Evolutionary conservation across 2,888 invertebrate species (phyloP).

Genomic region (Crioceris asparagi): DNA sequence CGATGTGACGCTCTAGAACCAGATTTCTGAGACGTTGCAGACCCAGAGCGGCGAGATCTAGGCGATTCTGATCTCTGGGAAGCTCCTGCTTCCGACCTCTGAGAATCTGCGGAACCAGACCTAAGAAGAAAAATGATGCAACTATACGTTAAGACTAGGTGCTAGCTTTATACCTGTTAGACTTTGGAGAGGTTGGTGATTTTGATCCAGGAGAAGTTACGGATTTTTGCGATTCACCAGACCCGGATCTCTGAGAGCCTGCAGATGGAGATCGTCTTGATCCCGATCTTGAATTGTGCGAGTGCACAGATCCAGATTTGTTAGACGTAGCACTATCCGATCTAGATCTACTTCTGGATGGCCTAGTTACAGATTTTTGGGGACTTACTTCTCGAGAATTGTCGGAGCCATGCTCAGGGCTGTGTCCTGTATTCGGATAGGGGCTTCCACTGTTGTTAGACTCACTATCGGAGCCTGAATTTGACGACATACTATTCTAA

Average conservation of each 20-base stretch:
- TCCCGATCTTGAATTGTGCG: constrained; percentile 19
- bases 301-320: constrained; percentile 23
- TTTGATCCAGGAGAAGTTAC: constrained; percentile 26
- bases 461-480: not conserved
- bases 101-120: constrained; percentile 30
- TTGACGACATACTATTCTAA: not conserved
- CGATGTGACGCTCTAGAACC: constrained; percentile 20
- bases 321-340: constrained; percentile 20
- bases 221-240: constrained; percentile 38
- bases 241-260: constrained; percentile 16
- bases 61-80: constrained; percentile 14
- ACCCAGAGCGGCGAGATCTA: constrained; percentile 18
- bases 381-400: constrained; percentile 17
- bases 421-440: no score
- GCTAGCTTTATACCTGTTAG: constrained; percentile 33
- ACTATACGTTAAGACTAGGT: no score
- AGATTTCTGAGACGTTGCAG: constrained; percentile 20
- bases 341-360: constrained; percentile 14
- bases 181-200: constrained; percentile 27
- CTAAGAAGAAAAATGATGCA: no score
- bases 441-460: no score
- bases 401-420: constrained; percentile 34
- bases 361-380: constrained; percentile 14
- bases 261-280: constrained; percentile 19
- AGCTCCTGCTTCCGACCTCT: constrained; percentile 23